These are phyloP conservation scores for Dryobotodes eremita DNA, from an alignment of 2,888 invertebrate genomes.

Conservation along the genomic window DNA sequence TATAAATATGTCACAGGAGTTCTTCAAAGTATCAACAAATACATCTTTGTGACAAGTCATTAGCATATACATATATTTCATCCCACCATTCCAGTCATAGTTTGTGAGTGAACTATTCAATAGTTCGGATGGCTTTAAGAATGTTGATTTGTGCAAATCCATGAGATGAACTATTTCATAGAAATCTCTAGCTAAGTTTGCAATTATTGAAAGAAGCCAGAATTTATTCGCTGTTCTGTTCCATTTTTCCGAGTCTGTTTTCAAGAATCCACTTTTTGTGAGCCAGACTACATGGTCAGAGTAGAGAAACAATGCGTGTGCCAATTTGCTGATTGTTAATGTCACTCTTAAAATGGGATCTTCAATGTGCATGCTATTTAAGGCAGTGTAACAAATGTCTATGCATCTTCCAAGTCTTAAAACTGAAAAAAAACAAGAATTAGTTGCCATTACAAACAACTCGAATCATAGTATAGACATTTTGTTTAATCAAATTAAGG, in stretches of 20 bases:
- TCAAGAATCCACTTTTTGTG: constrained; percentile 93
- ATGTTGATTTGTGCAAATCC: constrained; percentile 85
- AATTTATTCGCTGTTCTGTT: constrained; percentile 94
- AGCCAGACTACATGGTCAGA: constrained; percentile 97
- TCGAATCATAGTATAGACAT: not conserved
- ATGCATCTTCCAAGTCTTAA: constrained; percentile 96
- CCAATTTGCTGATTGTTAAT: constrained; percentile 94
- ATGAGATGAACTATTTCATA: constrained; percentile 94
- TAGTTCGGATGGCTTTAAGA: constrained; percentile 85
- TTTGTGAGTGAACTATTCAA: constrained; percentile 76
- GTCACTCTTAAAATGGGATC: constrained; percentile 93
- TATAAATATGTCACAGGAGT: constrained; percentile 96
- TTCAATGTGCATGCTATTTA: constrained; percentile 93
- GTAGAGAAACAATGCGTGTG: constrained; percentile 94
- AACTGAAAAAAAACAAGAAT: constrained; percentile 91
- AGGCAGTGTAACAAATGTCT: constrained; percentile 94
- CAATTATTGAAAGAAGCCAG: constrained; percentile 95
- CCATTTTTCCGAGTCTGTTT: constrained; percentile 94
- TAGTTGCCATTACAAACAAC: not conserved
- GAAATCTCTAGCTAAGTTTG: constrained; percentile 95
- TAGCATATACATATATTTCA: constrained; percentile 79
- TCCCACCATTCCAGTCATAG: constrained; percentile 73
- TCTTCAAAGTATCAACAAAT: constrained; percentile 95
- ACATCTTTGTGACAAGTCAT: constrained; percentile 91
- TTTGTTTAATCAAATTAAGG: not conserved